Evolutionary conservation across 2,113 vertebrate genomes (phyloP).

Genomic region (Tenrec ecaudatus): DNA sequence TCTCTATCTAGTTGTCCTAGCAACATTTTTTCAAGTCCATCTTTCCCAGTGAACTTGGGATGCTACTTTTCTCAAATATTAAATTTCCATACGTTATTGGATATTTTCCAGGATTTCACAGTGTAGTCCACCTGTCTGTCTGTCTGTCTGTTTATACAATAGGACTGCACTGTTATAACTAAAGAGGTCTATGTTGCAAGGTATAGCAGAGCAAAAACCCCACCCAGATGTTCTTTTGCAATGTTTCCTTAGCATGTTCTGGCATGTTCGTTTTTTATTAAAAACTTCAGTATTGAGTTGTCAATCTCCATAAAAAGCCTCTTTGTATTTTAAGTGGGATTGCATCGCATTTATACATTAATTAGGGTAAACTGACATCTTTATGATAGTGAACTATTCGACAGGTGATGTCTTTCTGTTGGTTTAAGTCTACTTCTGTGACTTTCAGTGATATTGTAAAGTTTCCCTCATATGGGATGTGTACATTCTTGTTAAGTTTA

Average conservation of each 20-base stretch:
- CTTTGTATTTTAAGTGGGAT: slow-evolving; percentile 33
- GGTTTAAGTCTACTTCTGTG: not conserved
- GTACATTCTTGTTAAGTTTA: not conserved
- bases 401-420: not conserved
- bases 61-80: slow-evolving; percentile 1
- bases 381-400: not conserved
- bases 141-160: not conserved
- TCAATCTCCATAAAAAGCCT: slow-evolving; percentile 15
- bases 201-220: not conserved
- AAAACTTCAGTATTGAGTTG: not conserved
- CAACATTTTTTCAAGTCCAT: slow-evolving; percentile 24
- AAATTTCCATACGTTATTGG: not conserved
- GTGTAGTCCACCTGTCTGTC: not conserved
- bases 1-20: slow-evolving; percentile 10
- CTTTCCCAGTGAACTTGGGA: slow-evolving; percentile 12
- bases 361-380: not conserved
- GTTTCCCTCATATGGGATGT: slow-evolving; percentile 2
- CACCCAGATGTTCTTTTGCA: not conserved
- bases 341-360: not conserved
- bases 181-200: not conserved
- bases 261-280: not conserved
- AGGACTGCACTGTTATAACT: not conserved
- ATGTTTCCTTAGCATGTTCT: not conserved
- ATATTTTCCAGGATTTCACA: not conserved
- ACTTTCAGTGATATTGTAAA: slow-evolving; percentile 27